phyloP scores from a whole-genome alignment of 2,113 vertebrate species.

The Astur gentilis region DNA sequence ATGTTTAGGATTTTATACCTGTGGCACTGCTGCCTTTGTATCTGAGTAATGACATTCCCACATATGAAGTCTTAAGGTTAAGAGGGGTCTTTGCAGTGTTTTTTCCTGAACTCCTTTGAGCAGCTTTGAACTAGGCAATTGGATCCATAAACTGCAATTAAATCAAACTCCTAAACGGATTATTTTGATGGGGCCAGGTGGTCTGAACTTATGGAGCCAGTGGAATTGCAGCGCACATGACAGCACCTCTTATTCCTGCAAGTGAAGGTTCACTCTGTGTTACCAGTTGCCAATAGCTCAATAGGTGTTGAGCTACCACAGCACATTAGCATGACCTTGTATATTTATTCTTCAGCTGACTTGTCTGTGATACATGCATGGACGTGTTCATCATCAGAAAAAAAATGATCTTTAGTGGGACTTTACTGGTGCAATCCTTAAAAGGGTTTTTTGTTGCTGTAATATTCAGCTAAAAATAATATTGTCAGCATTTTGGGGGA shows the following conservation, averaged over 20 bases:
- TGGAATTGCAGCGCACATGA: background rate
- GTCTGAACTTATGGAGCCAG: background rate
- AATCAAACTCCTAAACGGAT: background rate
- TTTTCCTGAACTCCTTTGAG: background rate
- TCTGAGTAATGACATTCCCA: background rate
- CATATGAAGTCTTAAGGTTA: background rate
- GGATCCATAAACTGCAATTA: background rate
- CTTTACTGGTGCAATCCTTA: background rate
- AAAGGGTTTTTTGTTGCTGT: background rate
- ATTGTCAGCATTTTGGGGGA: accelerated
- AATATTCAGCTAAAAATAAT: background rate
- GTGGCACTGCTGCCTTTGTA: background rate
- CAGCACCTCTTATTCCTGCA: background rate
- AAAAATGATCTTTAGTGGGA: background rate
- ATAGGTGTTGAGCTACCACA: background rate
- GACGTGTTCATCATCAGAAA: background rate
- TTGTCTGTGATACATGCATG: background rate
- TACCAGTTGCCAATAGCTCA: background rate
- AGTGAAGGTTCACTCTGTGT: background rate
- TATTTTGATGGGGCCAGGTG: background rate
- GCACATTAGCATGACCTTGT: background rate
- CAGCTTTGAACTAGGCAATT: background rate
- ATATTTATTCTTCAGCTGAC: background rate
- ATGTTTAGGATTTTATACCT: background rate
- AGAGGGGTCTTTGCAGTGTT: background rate